Evolutionary conservation across 2,888 invertebrate species (phyloP).

Genomic region (Stenolophus ochropezus): DNA sequence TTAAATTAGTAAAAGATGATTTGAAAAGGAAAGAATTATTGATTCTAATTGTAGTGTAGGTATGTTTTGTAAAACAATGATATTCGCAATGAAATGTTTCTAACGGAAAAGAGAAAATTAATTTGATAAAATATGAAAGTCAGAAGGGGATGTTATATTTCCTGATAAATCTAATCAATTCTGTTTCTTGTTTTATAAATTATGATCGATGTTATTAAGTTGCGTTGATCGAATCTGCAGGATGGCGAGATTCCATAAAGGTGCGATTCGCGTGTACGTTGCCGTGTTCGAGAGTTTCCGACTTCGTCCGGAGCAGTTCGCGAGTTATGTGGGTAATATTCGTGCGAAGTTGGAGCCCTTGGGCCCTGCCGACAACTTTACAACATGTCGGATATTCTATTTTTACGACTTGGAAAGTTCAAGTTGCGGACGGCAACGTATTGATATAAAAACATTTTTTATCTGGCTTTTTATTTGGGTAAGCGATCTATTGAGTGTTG

Average conservation of each 20-base stretch:
- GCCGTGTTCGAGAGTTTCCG: background rate
- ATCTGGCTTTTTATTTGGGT: conserved; percentile 44
- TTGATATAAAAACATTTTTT: conserved; percentile 46
- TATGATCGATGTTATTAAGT: background rate
- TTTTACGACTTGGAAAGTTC: conserved; percentile 51
- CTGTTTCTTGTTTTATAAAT: background rate
- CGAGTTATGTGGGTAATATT: conserved; percentile 40
- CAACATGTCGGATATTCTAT: conserved; percentile 57
- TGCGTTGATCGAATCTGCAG: background rate
- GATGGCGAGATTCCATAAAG: background rate
- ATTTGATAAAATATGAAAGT: no score
- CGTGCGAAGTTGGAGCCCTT: conserved; percentile 18
- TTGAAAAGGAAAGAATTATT: no score
- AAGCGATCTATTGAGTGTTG: conserved; percentile 36
- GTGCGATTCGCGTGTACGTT: background rate
- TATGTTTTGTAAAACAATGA: no score
- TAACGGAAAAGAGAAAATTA: no score
- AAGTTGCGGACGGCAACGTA: conserved; percentile 27
- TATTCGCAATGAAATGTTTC: no score
- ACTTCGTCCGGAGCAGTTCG: conserved; percentile 7
- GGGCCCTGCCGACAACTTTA: conserved; percentile 49
- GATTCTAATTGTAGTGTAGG: no score
- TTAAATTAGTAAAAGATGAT: no score
- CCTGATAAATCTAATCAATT: background rate
- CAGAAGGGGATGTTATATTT: background rate